phyloP scores from a whole-genome alignment of 2,113 vertebrate species.

The Callaeas wilsoni region DNA sequence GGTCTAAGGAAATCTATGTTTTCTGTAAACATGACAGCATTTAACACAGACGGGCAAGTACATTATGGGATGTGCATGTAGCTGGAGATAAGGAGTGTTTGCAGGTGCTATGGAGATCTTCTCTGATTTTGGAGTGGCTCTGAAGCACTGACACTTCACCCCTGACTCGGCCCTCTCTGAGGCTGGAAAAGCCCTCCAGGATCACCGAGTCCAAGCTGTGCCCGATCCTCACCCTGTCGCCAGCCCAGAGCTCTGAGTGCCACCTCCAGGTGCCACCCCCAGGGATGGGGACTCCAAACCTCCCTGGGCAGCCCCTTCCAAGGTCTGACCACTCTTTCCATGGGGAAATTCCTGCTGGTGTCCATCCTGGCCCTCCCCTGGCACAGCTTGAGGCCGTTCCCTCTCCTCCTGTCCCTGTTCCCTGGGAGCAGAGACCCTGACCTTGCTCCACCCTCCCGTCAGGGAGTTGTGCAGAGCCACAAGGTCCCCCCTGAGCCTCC shows the following conservation, averaged over 20 bases:
- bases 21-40: neutral
- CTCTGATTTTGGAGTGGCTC: neutral
- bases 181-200: neutral
- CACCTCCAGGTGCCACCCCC: neutral
- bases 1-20: neutral
- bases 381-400: rapidly evolving
- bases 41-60: neutral
- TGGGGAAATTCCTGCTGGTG: neutral
- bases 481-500: neutral
- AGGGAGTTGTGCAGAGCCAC: neutral
- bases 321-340: neutral
- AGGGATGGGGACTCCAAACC: neutral
- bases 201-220: rapidly evolving
- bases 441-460: neutral
- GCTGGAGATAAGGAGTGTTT: neutral
- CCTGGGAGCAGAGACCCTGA: neutral
- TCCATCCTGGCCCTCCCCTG: rapidly evolving
- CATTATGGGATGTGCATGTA: neutral
- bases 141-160: neutral
- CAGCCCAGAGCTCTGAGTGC: neutral
- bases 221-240: rapidly evolving
- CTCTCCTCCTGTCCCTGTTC: neutral
- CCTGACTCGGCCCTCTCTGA: neutral
- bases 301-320: neutral
- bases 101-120: neutral